Percentiles rank a stretch among this genome's conserved stretches.
Evolutionary conservation across 1,140 invertebrate genomes (phyloP).

Genomic region (Eriocheir sinensis): DNA sequence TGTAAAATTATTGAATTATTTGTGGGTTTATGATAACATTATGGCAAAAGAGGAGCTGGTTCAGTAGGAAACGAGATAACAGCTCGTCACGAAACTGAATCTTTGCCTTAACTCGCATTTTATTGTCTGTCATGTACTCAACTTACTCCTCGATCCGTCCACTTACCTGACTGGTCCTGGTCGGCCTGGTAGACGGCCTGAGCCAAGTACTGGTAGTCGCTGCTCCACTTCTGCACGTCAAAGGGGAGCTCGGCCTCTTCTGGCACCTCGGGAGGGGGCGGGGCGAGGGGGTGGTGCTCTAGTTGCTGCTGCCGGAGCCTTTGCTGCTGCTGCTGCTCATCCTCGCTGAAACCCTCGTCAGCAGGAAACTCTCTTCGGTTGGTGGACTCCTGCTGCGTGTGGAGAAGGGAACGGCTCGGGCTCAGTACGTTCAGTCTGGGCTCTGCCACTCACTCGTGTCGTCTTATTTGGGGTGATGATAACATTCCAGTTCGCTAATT

Average conservation of each 20-base stretch:
- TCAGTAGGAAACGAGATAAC: too few species aligned
- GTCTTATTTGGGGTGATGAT: too few species aligned
- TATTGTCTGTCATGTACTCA: too few species aligned
- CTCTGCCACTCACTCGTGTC: not conserved
- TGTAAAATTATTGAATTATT: too few species aligned
- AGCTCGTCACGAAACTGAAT: too few species aligned
- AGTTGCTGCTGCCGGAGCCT: not conserved
- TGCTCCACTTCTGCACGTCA: conserved; percentile 66
- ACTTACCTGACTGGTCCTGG: conserved; percentile 63
- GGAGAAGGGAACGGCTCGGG: not conserved
- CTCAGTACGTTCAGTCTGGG: not conserved
- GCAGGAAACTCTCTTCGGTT: conserved; percentile 25
- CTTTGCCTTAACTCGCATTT: too few species aligned
- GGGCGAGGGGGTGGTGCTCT: not conserved
- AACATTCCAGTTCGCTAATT: too few species aligned
- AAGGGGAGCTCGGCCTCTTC: conserved; percentile 46
- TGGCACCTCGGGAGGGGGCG: not conserved
- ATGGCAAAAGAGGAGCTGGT: too few species aligned
- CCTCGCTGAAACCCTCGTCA: not conserved
- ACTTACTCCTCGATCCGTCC: too few species aligned
- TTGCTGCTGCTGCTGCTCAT: not conserved
- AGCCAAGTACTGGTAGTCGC: conserved; percentile 60
- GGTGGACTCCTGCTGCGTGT: not conserved
- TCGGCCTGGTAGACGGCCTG: conserved; percentile 68
- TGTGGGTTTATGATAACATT: too few species aligned